These are phyloP conservation scores for Chaetorhynchus papuensis DNA, from an alignment of 2,113 vertebrate species.

Conservation along the genomic window DNA sequence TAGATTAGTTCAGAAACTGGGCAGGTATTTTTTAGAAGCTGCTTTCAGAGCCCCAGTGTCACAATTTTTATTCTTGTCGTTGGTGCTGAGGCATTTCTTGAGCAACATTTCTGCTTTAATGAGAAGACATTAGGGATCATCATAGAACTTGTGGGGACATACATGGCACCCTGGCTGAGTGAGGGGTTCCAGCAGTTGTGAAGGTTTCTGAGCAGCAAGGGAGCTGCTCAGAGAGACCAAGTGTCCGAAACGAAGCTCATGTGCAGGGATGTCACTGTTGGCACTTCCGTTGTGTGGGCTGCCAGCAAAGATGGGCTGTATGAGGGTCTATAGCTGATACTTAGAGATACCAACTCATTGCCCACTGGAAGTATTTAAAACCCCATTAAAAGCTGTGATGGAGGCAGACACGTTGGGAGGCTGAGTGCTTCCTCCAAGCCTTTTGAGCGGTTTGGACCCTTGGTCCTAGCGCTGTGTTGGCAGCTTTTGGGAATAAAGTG, in stretches of 20 bases:
- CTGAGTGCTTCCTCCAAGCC: neutral
- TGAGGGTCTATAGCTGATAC: neutral
- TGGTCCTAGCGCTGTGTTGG: neutral
- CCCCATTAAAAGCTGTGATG: neutral
- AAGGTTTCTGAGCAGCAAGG: neutral
- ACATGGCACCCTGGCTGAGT: accelerated
- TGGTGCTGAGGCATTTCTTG: neutral
- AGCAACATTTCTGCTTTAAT: neutral
- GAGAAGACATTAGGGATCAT: neutral
- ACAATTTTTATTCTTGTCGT: neutral
- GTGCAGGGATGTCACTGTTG: neutral
- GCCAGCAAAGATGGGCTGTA: accelerated
- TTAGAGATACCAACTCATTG: neutral
- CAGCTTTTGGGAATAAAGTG: neutral
- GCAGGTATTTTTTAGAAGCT: conserved; percentile 28
- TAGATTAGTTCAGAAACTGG: neutral
- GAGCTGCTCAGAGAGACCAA: neutral
- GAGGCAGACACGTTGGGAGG: accelerated
- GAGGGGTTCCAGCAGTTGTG: neutral
- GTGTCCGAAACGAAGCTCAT: accelerated
- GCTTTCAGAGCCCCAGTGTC: neutral
- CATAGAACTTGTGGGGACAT: accelerated
- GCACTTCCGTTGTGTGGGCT: neutral
- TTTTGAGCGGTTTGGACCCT: neutral
- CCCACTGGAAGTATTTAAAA: neutral